Percentiles rank a stretch among this genome's conserved stretches.
Evolutionary conservation across 2,113 vertebrate species (phyloP).

Genomic region (Cyprinus carpio): DNA sequence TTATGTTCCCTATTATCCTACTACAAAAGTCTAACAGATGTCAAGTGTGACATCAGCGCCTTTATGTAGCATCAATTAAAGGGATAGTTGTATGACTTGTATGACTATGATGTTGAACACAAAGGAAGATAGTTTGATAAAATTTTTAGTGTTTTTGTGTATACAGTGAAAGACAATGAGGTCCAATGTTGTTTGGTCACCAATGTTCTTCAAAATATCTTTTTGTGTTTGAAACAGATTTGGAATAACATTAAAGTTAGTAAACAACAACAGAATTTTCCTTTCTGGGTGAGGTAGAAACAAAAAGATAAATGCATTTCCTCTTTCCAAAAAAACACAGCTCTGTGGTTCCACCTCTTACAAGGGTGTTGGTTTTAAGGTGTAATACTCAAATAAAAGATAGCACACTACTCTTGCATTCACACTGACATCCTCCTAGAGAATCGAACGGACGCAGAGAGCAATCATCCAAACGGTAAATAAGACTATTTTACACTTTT

Average conservation of each 20-base stretch:
- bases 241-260: not conserved
- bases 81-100: not conserved
- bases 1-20: not conserved
- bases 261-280: no score
- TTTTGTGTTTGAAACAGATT: not conserved
- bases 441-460: not conserved
- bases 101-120: not conserved
- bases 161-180: not conserved
- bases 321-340: not conserved
- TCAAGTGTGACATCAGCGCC: not conserved
- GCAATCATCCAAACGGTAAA: constrained; percentile 3
- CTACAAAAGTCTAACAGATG: not conserved
- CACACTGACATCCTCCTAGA: not conserved
- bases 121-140: not conserved
- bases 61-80: not conserved
- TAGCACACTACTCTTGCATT: not conserved
- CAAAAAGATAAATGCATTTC: no score
- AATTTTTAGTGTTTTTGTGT: not conserved
- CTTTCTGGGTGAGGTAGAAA: no score
- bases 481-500: not conserved
- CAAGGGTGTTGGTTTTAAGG: constrained; percentile 3
- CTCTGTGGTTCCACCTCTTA: not conserved
- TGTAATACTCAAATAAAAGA: not conserved
- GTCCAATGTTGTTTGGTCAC: no score
- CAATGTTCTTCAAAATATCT: no score